A percentile compares a stretch with the other conserved stretches of the same genome.
Evolutionary conservation across 2,113 vertebrate genomes (phyloP).

Genomic region (Madoqua kirkii): DNA sequence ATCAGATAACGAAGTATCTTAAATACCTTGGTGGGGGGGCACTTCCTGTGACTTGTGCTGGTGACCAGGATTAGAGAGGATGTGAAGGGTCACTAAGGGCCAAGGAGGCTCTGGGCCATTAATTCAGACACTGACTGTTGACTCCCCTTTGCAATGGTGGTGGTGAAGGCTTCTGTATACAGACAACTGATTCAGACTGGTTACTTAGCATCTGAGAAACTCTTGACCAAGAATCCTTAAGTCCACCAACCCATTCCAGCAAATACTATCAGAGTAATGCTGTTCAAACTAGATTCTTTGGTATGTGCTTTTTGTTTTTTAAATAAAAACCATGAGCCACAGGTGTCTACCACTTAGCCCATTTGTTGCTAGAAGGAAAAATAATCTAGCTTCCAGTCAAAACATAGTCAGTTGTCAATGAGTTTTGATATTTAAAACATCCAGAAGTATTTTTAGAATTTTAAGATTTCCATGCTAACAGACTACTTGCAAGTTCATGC

Average conservation of each 20-base stretch:
- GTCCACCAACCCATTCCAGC: background rate
- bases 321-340: background rate
- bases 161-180: background rate
- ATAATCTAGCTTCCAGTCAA: background rate
- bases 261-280: background rate
- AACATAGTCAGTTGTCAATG: background rate
- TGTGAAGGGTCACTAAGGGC: background rate
- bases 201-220: background rate
- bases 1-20: background rate
- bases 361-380: background rate
- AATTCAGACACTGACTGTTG: background rate
- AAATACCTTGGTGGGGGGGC: background rate
- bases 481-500: background rate
- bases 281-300: background rate
- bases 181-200: background rate
- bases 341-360: background rate
- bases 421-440: background rate
- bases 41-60: background rate
- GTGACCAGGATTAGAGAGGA: background rate
- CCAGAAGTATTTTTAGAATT: conserved; percentile 3
- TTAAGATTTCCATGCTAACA: background rate
- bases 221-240: conserved; percentile 18
- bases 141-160: background rate
- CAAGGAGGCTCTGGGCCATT: background rate
- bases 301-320: background rate